Evolutionary conservation across 2,113 vertebrate genomes (phyloP), one percentile per base, ranked within the genome.

Genomic region (Gallinago jamesoni): DNA sequence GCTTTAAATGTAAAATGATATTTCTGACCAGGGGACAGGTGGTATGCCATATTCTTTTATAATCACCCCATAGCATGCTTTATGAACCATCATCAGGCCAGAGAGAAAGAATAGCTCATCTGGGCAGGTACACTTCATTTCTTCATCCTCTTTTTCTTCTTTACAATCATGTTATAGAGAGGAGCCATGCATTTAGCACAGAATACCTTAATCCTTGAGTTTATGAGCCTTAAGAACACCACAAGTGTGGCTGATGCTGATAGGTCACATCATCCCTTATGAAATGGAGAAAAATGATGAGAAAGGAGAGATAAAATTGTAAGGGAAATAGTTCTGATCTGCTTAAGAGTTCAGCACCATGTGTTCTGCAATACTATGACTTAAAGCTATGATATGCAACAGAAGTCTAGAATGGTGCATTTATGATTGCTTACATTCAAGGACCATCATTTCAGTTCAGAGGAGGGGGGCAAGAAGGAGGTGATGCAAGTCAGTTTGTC

Each of bases 11-110:
- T 76, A 70, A 87, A 81, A 80, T 87, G 80, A n/a, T 43, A 53
- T 87, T 96, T 95, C 83, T 96, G 90, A 90, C 93, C 95, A 77
- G 73, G 87, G 84, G 90, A 67, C 76, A 95, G 95, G 96, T 94
- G 90, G 74, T 75, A 45, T 74, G 33, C 88, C 57, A 24, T 93
- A 92, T 92, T 92, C 88, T 94, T 97, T 96, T 96, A 74, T 92
- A 91, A 83, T 85, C 6, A 10, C 66, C 63, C 94, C 89, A 91
- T 83, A 93, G 87, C 91, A 96, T 94, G 89, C 87, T 97, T 97
- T 96, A 93, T 96, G 95, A 95, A 74, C 87, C 95, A 62, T 95
- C 50, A 59, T 66, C 70, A 87, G 2, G 3, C 62, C 57, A 73
- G 80, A 94, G 69, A 76, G 62, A 76, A 91, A 78, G 74, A 95